These are phyloP conservation scores for Pogonus chalceus DNA, from an alignment of 1,140 invertebrate species.

Conservation along the genomic window DNA sequence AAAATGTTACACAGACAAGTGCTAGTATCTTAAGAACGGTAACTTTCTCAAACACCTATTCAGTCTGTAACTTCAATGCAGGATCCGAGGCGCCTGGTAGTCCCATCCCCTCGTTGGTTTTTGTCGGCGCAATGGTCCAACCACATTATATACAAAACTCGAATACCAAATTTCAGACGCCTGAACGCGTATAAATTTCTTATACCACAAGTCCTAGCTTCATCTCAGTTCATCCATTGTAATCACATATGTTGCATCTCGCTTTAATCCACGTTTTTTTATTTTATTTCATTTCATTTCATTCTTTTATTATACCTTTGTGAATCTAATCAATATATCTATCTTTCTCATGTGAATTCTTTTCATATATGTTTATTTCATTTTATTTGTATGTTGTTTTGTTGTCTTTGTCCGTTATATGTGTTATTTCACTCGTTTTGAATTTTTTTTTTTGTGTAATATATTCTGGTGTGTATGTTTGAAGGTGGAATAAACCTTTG, in stretches of 20 bases:
- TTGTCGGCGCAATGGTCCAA: not conserved
- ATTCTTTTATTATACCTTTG: too few species aligned
- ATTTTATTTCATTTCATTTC: too few species aligned
- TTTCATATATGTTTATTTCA: too few species aligned
- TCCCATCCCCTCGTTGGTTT: not conserved
- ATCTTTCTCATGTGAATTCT: too few species aligned
- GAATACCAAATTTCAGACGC: constrained; percentile 6
- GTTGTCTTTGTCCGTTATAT: not conserved
- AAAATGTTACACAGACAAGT: too few species aligned
- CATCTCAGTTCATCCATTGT: not conserved
- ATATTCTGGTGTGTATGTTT: not conserved
- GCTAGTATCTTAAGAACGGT: too few species aligned
- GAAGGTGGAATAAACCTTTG: not conserved
- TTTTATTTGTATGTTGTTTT: too few species aligned
- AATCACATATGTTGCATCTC: not conserved
- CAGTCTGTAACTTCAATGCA: not conserved
- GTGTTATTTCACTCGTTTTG: not conserved
- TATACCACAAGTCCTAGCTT: not conserved
- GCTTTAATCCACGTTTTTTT: too few species aligned
- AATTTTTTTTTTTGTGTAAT: not conserved
- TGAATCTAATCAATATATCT: too few species aligned
- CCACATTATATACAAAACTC: not conserved
- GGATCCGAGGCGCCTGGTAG: not conserved
- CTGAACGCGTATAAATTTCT: not conserved
- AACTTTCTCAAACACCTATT: not conserved